Percentiles rank a stretch among this genome's conserved stretches.
Conservation (phyloP, 2,113 vertebrate genomes). For the Nematolebias whitei region DNA sequence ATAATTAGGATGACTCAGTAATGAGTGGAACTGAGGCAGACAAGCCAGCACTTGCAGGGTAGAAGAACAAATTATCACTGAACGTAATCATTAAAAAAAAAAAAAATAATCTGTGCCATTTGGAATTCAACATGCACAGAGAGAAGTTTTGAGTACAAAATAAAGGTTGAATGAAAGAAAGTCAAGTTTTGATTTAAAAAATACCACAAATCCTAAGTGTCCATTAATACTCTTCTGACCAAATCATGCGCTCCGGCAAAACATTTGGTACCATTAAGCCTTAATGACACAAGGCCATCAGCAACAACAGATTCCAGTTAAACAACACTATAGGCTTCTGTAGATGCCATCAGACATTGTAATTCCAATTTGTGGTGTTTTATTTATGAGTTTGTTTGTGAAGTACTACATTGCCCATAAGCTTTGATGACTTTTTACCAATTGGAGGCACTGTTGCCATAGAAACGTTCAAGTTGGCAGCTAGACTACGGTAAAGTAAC, state of each 20-base stretch:
- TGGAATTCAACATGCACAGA: neutral
- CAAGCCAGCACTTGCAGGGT: conserved; percentile 9
- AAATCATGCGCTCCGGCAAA: conserved; percentile 16
- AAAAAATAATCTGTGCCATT: conserved; percentile 21
- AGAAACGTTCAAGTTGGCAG: conserved; percentile 47
- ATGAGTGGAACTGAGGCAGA: conserved; percentile 14
- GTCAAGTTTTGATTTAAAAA: conserved; percentile 4
- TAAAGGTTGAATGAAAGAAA: too few species aligned
- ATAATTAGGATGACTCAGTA: conserved; percentile 34
- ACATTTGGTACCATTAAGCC: conserved; percentile 43
- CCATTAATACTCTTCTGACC: conserved; percentile 10
- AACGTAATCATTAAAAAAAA: conserved; percentile 28
- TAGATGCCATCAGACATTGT: conserved; percentile 42
- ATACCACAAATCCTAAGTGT: neutral
- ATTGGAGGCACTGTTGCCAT: conserved; percentile 53
- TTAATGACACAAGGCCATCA: conserved; percentile 49
- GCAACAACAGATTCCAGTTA: conserved; percentile 35
- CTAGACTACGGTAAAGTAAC: conserved; percentile 14
- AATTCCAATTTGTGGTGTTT: conserved; percentile 44
- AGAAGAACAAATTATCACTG: conserved; percentile 18
- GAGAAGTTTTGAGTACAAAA: neutral
- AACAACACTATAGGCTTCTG: conserved; percentile 39
- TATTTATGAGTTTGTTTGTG: conserved; percentile 58
- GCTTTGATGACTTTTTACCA: conserved; percentile 32
- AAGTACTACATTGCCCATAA: conserved; percentile 51